A percentile compares a stretch with the other conserved stretches of the same genome.
Conservation (phyloP, 1,140 invertebrate species). For the Zaprionus ghesquierei region DNA sequence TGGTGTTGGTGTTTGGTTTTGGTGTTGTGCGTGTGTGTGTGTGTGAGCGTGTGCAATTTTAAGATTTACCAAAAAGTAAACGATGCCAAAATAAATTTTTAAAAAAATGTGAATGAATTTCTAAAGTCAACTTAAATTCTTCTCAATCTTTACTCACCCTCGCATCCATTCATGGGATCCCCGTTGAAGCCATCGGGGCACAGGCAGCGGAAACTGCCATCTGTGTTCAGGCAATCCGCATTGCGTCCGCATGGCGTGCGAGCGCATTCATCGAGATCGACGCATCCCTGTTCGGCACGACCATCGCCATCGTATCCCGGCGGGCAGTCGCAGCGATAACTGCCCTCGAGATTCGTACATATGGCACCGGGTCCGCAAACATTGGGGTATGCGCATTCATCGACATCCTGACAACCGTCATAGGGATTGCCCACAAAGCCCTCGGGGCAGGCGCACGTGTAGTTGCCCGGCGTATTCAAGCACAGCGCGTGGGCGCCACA, state of each 20-base stretch:
- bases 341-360: conserved; percentile 91
- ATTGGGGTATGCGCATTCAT: conserved; percentile 89
- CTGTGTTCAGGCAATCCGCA: conserved; percentile 89
- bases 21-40: conserved; percentile 18
- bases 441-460: conserved; percentile 91
- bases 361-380: conserved; percentile 91
- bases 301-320: conserved; percentile 90
- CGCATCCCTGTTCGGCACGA: conserved; percentile 86
- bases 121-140: neutral
- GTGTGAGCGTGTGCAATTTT: conserved; percentile 40
- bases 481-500: conserved; percentile 92
- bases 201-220: conserved; percentile 88
- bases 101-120: conserved; percentile 49
- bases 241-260: conserved; percentile 88
- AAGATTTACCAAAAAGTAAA: conserved; percentile 53
- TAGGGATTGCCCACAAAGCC: conserved; percentile 95
- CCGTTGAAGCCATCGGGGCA: conserved; percentile 91
- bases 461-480: conserved; percentile 93
- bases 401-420: conserved; percentile 91
- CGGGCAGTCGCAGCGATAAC: conserved; percentile 92
- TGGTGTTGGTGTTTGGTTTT: conserved; percentile 7
- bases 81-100: conserved; percentile 30
- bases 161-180: conserved; percentile 88
- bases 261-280: conserved; percentile 88
- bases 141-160: conserved; percentile 85